Percentiles rank a stretch among this genome's conserved stretches.
Evolutionary conservation across 2,888 invertebrate species (phyloP).

Genomic region (Anthophora plumipes): DNA sequence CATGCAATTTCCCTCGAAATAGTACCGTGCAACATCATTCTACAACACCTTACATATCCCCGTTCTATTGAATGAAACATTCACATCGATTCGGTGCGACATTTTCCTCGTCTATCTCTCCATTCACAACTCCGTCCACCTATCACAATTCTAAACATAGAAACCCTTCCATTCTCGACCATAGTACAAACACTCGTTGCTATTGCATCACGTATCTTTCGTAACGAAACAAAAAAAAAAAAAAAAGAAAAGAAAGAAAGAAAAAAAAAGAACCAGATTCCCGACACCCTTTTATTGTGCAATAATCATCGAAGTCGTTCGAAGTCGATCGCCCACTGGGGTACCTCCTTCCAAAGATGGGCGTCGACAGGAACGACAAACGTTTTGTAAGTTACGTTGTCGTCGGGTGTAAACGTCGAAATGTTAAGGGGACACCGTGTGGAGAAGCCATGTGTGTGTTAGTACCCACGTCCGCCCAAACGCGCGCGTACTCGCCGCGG

Average conservation of each 20-base stretch:
- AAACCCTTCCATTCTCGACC: not conserved
- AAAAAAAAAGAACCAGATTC: slow-evolving; percentile 6
- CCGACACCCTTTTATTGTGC: not conserved
- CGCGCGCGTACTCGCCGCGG: slow-evolving; percentile 47
- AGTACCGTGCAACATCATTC: too few species aligned
- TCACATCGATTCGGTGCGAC: not conserved
- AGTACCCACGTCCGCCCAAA: slow-evolving; percentile 52
- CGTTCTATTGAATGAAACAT: not conserved
- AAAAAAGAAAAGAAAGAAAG: too few species aligned
- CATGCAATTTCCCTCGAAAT: too few species aligned
- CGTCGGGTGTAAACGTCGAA: not conserved
- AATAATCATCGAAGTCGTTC: not conserved
- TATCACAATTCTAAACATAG: not conserved
- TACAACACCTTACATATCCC: not conserved
- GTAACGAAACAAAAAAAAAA: too few species aligned
- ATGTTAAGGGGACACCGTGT: slow-evolving; percentile 21
- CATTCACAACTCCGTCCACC: not conserved
- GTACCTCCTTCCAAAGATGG: slow-evolving; percentile 2
- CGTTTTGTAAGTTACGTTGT: not conserved
- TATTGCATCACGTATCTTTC: not conserved
- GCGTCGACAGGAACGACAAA: not conserved
- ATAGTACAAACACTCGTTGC: not conserved
- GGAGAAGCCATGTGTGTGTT: too few species aligned
- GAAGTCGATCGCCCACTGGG: slow-evolving; percentile 27
- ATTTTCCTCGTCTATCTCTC: not conserved